Evolutionary conservation across 1,140 invertebrate species (phyloP).

Genomic region (Saccostrea glomerata): DNA sequence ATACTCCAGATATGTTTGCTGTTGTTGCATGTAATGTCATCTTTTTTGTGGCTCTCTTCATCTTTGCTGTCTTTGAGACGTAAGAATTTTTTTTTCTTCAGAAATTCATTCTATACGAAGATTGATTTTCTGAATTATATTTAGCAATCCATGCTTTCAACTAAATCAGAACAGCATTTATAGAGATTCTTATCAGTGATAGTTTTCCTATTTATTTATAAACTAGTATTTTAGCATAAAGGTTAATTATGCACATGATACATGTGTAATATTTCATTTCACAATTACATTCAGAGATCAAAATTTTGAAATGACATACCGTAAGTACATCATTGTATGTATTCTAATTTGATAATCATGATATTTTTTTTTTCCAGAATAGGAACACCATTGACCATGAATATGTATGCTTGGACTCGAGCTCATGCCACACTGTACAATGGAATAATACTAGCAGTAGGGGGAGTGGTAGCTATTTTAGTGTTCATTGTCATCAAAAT

Average conservation of each 20-base stretch:
- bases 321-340: no score
- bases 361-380: no score
- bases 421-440: constrained; percentile 88
- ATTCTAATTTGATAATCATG: no score
- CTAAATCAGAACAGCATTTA: no score
- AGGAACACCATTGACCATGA: constrained; percentile 91
- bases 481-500: constrained; percentile 87
- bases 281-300: no score
- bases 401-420: constrained; percentile 93
- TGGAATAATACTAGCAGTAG: constrained; percentile 89
- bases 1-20: constrained; percentile 86
- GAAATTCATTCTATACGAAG: neutral
- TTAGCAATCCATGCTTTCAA: neutral
- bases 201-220: no score
- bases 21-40: constrained; percentile 88
- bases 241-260: no score
- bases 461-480: constrained; percentile 86
- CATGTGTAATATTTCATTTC: no score
- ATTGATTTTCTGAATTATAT: neutral
- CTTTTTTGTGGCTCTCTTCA: constrained; percentile 92
- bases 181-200: no score
- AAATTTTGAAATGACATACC: no score
- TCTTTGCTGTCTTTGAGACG: constrained; percentile 94
- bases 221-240: no score
- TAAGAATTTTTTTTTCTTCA: constrained; percentile 69